phyloP scores from a whole-genome alignment of 2,113 vertebrate genomes.

The Periophthalmodon schlosseri region DNA sequence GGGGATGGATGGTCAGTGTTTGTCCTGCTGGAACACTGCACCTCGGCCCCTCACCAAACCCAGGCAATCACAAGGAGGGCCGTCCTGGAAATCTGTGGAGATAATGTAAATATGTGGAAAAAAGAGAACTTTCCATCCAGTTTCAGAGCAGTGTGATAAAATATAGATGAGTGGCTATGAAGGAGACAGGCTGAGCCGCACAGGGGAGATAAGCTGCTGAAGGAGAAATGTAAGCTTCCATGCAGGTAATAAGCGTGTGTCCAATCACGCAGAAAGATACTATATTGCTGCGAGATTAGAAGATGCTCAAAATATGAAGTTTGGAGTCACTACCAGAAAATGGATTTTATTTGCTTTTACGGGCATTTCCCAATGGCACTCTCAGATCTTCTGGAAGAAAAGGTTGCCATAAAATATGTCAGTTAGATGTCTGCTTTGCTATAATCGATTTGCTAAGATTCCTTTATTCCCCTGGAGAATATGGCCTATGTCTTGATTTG shows the following conservation, averaged over 20 bases:
- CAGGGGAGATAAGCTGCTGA: conserved; percentile 55
- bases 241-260: conserved; percentile 53
- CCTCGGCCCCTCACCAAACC: conserved; percentile 23
- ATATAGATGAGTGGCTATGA: conserved; percentile 36
- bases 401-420: conserved; percentile 57
- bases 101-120: conserved; percentile 26
- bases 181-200: conserved; percentile 47
- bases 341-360: conserved; percentile 31
- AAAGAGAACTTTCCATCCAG: conserved; percentile 21
- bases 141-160: conserved; percentile 37
- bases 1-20: conserved; percentile 72
- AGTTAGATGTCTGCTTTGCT: conserved; percentile 57
- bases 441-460: conserved; percentile 61
- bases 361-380: conserved; percentile 61
- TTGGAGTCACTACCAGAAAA: conserved; percentile 26
- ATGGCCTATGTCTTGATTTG: conserved; percentile 47
- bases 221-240: conserved; percentile 47
- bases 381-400: conserved; percentile 59
- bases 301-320: conserved; percentile 52
- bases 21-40: conserved; percentile 57
- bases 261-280: conserved; percentile 58
- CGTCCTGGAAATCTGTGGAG: background rate
- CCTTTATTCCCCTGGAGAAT: conserved; percentile 64
- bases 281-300: conserved; percentile 57
- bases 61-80: conserved; percentile 5